phyloP scores from a whole-genome alignment of 2,888 invertebrate genomes.

The Chaitophorus viminalis region DNA sequence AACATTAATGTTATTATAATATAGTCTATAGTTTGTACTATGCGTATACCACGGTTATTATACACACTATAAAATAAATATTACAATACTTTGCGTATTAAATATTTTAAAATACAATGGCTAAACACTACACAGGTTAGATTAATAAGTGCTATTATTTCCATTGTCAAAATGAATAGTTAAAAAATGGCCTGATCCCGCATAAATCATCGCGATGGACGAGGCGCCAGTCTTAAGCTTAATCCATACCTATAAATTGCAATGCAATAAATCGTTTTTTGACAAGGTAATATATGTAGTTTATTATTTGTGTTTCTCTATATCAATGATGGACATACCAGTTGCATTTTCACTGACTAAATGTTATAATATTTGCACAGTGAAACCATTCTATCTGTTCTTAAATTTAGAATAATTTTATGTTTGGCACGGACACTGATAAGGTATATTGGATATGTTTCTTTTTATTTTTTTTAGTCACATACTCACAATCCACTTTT shows the following conservation, averaged over 20 bases:
- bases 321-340: not conserved
- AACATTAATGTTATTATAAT: too few species aligned
- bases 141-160: not conserved
- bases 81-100: not conserved
- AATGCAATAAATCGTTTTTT: constrained; percentile 38
- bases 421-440: not conserved
- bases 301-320: constrained; percentile 18
- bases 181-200: not conserved
- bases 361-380: not conserved
- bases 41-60: too few species aligned
- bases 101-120: not conserved
- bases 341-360: not conserved
- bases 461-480: not conserved
- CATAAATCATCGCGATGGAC: constrained; percentile 45
- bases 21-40: too few species aligned
- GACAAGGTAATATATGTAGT: constrained; percentile 32
- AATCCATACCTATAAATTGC: constrained; percentile 12
- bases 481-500: not conserved
- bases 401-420: not conserved
- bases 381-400: not conserved
- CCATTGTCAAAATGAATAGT: constrained; percentile 31
- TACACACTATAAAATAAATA: too few species aligned
- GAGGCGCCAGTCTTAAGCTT: constrained; percentile 31
- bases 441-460: not conserved
- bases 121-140: not conserved